Base-by-base conservation (phyloP, 2,888 invertebrate genomes). In the Cantharis nigra region DNA sequence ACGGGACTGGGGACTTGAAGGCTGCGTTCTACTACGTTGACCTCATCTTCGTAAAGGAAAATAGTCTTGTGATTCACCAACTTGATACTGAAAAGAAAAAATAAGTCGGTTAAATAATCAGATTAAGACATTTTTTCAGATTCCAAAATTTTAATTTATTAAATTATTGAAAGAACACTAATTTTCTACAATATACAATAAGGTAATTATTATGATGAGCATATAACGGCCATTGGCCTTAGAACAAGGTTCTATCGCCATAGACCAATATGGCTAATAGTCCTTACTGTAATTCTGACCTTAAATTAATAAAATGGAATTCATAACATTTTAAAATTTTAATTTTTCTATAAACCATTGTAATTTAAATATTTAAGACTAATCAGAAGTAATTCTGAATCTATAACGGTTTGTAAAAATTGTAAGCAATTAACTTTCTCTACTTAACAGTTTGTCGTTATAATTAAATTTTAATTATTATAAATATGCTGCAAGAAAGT, bases 31-130 rank as follows among this genome's bases (percentile, higher is more conserved):
- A 74, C 74, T 76, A 79, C 72, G 82, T 74, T 81, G 78, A 67
- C 82, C 86, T 87, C 87, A 87, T 87, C 87, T 87, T 83, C 86
- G 81, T 80, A 83, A 82, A 49, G 86, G 84, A 28, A 86, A 77
- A 85, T 86, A 87, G 71, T 87, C 87, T 63, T 81, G 83, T 30
- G 83, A 78, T 63, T 87, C 86, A 73, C 85, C 85, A 76, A 80
- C 84, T 70, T 83, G 86, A 75, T 84, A 86, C 86, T 87, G 85
- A 76, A 86, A 86, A 72, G 83, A 80, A 74, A 69, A 77, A n/a
- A 26, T 9, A 33, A 2, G n/a, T 23, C 7, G 13, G 11, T 30
- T 30, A 30, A 9, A 11, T 30, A 30, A 30, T 16, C 16, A 16
- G 16, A 16, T 16, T 16, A 16, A 16, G 16, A 16, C 16, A 16